Evolutionary conservation across 2,113 vertebrate species (phyloP).

Genomic region (Neotragus pygmaeus): DNA sequence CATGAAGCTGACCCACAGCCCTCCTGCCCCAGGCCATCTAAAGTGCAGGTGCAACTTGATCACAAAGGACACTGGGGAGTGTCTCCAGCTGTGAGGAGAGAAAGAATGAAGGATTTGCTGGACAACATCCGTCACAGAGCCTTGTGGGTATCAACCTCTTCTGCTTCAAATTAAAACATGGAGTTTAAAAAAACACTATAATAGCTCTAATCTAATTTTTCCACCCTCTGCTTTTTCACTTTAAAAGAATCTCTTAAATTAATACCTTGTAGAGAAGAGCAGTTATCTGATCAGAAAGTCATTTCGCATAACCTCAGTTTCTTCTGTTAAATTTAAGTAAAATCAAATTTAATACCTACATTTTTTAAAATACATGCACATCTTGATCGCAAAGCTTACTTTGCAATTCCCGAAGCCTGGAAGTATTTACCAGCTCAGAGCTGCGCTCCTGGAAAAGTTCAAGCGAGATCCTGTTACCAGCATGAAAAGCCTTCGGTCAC

Average conservation of each 20-base stretch:
- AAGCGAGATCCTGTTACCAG: background rate
- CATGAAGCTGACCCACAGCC: fast-evolving
- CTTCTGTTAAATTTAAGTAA: background rate
- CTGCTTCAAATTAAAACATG: background rate
- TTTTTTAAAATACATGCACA: background rate
- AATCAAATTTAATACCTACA: background rate
- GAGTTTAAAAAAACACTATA: background rate
- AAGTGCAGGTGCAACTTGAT: fast-evolving
- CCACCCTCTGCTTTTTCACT: background rate
- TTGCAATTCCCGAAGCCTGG: background rate
- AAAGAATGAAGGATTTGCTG: background rate
- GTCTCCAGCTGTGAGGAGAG: background rate
- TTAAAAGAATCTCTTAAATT: background rate
- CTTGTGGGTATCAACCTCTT: background rate
- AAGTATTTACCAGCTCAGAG: background rate
- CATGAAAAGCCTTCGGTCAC: background rate
- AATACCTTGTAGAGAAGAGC: background rate
- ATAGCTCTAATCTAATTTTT: background rate
- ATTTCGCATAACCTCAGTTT: background rate
- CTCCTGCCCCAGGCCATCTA: fast-evolving
- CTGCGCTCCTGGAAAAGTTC: background rate
- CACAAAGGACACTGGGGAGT: background rate
- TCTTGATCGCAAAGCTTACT: background rate
- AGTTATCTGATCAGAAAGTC: background rate
- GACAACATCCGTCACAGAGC: background rate